Evolutionary conservation across 2,797 vertebrate genomes (phyloP).

Genomic region (Benthosema pterotum): DNA sequence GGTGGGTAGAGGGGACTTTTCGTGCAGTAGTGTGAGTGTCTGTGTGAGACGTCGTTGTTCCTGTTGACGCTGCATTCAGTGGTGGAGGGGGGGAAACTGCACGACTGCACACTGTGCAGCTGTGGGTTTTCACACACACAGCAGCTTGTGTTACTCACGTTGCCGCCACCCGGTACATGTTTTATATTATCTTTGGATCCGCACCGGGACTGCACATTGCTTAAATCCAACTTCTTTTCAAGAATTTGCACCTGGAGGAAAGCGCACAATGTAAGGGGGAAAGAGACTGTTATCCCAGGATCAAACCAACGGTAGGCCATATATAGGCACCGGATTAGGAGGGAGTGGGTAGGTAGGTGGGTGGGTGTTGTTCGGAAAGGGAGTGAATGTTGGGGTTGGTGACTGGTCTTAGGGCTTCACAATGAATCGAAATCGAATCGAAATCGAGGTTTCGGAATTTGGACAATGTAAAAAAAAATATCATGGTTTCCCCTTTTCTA

Average conservation of each 20-base stretch:
- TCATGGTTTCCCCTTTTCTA: too few species aligned
- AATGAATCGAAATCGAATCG: too few species aligned
- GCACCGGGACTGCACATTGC: constrained; percentile 82
- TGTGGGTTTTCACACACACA: constrained; percentile 4
- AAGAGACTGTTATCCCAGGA: constrained; percentile 56
- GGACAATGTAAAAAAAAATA: too few species aligned
- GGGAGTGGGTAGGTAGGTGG: too few species aligned
- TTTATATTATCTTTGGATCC: constrained; percentile 98
- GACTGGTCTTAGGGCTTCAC: too few species aligned
- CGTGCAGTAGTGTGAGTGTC: constrained; percentile 59
- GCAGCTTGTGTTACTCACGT: constrained; percentile 73
- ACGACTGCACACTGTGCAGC: constrained; percentile 27
- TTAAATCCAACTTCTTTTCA: constrained; percentile 81
- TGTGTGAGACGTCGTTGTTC: constrained; percentile 41
- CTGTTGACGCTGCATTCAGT: constrained; percentile 49
- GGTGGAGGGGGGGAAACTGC: constrained; percentile 29
- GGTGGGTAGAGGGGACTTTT: constrained; percentile 38
- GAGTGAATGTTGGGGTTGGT: too few species aligned
- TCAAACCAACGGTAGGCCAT: constrained; percentile 25
- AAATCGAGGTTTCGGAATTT: too few species aligned
- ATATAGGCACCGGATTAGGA: too few species aligned
- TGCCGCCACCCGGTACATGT: constrained; percentile 87
- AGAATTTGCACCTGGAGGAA: constrained; percentile 79
- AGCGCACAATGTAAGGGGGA: constrained; percentile 53
- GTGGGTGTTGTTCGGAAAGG: too few species aligned